Conservation (phyloP, 1,140 invertebrate species). For the Brachionus calyciflorus region DNA sequence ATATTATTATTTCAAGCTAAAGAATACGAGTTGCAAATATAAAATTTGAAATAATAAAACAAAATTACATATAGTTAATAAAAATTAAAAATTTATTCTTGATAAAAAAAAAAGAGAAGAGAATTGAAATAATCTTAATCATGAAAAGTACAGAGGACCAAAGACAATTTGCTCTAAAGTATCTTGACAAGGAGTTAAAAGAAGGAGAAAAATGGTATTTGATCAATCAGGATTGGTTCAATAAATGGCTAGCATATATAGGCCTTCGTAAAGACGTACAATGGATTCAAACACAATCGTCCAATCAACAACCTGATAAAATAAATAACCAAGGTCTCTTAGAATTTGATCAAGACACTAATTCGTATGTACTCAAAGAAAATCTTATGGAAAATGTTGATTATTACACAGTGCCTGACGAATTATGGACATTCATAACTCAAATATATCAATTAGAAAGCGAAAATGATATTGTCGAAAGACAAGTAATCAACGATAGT, state of each 20-base stretch:
- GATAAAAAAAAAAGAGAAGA: no score
- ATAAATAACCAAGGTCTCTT: slow-evolving; percentile 7
- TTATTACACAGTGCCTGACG: slow-evolving; percentile 9
- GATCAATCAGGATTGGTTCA: slow-evolving; percentile 17
- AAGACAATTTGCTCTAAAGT: slow-evolving; percentile 29
- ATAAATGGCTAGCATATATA: slow-evolving; percentile 1
- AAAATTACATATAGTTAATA: no score
- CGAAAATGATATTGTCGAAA: neutral
- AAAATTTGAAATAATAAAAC: no score
- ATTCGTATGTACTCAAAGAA: neutral
- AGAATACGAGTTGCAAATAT: no score
- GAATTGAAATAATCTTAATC: no score
- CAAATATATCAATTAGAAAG: neutral
- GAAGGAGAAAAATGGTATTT: slow-evolving; percentile 33
- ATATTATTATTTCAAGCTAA: no score
- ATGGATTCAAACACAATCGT: neutral
- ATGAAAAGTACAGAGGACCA: slow-evolving; percentile 25
- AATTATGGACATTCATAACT: neutral
- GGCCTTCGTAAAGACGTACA: neutral
- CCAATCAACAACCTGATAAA: slow-evolving; percentile 1
- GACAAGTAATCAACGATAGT: slow-evolving; percentile 2
- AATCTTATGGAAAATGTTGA: neutral
- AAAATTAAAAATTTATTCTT: no score
- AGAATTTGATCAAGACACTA: neutral
- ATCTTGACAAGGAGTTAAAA: slow-evolving; percentile 11